Conservation (phyloP, 2,797 vertebrate genomes). For the Peromyscus nudipes region DNA sequence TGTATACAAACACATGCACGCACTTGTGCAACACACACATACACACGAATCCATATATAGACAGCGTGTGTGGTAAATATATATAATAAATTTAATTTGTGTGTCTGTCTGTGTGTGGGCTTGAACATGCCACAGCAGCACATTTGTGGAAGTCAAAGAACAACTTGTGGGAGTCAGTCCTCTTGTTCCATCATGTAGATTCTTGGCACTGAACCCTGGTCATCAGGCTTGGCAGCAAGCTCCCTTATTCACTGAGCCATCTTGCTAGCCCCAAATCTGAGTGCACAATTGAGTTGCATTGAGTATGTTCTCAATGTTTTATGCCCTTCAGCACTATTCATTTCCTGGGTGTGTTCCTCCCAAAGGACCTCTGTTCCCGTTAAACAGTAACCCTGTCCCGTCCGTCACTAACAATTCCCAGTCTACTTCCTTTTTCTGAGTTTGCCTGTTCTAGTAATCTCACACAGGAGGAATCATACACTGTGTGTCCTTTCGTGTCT, state of each 20-base stretch:
- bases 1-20: background rate
- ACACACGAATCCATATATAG: background rate
- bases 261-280: background rate
- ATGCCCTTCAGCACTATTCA: background rate
- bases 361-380: background rate
- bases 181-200: background rate
- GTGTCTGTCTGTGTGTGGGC: background rate
- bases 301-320: background rate
- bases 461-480: background rate
- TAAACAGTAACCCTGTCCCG: background rate
- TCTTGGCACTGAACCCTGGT: background rate
- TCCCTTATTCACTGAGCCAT: background rate
- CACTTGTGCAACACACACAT: too few species aligned
- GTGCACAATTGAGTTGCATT: background rate
- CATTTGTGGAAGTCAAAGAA: background rate
- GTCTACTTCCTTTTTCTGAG: background rate
- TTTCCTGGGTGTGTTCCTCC: constrained; percentile 6
- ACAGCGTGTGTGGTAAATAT: background rate
- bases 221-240: background rate
- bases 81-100: background rate
- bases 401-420: background rate
- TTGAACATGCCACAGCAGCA: background rate
- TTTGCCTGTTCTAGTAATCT: background rate
- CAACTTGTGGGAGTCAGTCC: background rate
- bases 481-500: background rate